Base-by-base conservation (phyloP, 2,888 invertebrate species). In the Ichneumon xanthorius region DNA sequence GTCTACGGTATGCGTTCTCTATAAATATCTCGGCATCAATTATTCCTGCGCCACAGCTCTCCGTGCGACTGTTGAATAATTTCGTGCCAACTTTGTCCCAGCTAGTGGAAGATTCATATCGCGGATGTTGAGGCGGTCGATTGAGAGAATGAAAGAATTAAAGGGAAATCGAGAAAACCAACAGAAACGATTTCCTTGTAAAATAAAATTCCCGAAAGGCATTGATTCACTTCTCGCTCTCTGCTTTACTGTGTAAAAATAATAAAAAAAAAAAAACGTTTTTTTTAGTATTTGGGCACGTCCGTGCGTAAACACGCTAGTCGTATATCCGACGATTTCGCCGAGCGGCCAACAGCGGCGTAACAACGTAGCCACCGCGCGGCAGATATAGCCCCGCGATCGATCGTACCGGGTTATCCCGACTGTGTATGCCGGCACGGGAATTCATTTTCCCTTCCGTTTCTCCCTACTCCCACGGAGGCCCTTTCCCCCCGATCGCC, bases 381-480 rank as follows among this genome's bases (percentile, higher is more conserved):
- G 87, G 89, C 89, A 89, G 89, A 91, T 90, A 91, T 55, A 55
- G 55, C 90, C 88, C 87, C 16, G 73, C 90, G 90, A 93, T 93
- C 92, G 92, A 92, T 92, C 90, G 89, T 88, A 88, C 90, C 89
- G 88, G 89, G 90, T 19, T 92, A 91, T 92, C 92, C 89, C 88
- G 89, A 89, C 89, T 89, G 67, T 37, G 37, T 71, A 55, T 71
- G 88, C 89, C 90, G 88, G 88, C 88, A 73, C 76, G 90, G 89
- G 89, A 92, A 91, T 92, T 92, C 90, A 91, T 92, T 92, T 91
- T 90, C 89, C 89, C 89, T 89, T 88, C 88, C 78, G 78, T 84
- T 79, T 67, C 75, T 65, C 63, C 58, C 70, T 40, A 67, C 63
- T 75, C 48, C 45, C 63, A 79, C 72, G 14, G 45, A 65, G 79